Evolutionary conservation across 2,888 invertebrate genomes (phyloP), one percentile per base, ranked within the genome.

Genomic region (Diloba caeruleocephala): DNA sequence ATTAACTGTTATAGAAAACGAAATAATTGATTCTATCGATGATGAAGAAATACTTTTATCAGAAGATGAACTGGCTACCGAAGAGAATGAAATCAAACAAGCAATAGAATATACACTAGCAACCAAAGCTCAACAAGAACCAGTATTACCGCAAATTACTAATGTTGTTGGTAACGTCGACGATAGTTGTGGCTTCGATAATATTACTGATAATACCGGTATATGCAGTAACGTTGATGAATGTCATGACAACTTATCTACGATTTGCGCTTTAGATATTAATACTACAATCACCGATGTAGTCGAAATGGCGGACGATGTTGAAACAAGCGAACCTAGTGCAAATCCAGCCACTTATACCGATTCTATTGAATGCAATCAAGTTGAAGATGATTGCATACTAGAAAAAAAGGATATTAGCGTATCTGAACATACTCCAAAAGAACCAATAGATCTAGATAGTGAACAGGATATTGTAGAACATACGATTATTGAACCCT

Each of bases 81-180:
- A 48, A 21, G 37, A 45, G 3, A 15, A 25, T 2, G 21, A 41
- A 19, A 34, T 23, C 7, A 10, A 49, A 10, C 12, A 43, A 36
- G 9, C 14, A 15, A 34, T 43, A 13, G 41, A 31, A 23, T 15
- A 0, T 25, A 12, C 29, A 15, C 23, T 10, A n/a, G n/a, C n/a
- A n/a, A n/a, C n/a, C 0, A n/a, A 5, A 31, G 8, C 31, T 0
- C 41, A 42, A n/a, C 14, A 41, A 15, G 43, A 50, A 25, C 10
- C 15, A 15, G 15, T 43, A 7, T 15, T 74, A 34, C 76, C 76
- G 10, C 76, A 76, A 65, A 82, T 82, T 13, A 65, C 65, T 7
- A 71, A 54, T 34, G 70, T 82, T 1, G 73, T 72, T 1, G 75
- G 82, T 2, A 63, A 69, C 8, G 61, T 74, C 9, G 44, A 10